Base-by-base conservation (phyloP, 2,888 invertebrate species). In the Adelphocoris suturalis region DNA sequence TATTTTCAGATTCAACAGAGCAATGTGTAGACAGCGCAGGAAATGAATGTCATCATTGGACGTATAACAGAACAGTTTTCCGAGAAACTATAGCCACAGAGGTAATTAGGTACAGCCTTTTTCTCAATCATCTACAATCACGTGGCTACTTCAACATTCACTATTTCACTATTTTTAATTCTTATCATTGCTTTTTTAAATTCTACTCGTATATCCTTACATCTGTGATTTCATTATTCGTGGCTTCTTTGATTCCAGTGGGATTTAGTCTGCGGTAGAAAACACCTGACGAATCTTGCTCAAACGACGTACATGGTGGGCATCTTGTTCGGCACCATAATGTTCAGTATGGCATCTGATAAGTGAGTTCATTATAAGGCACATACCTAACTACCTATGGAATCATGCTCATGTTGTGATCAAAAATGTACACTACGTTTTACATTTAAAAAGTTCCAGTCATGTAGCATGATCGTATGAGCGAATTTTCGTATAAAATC, bases 301-400 rank as follows among this genome's bases (percentile, higher is more conserved):
- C 97, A 97, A 93, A 96, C 96, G 9, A 94, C 96, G 88, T 96
- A 96, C 91, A 97, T 97, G 97, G 93, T 96, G 78, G 97, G 97
- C 7, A 96, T 97, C 90, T 94, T 97, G 90, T 94, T 96, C 84
- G 97, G 97, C 82, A 96, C 96, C 92, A 95, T 97, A 93, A 92
- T 95, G 86, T 97, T 97, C 93, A 97, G 97, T 90, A 95, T 95
- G 93, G 93, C 96, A 28, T 95, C 97, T n/a, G 97, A 97, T 94
- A 96, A 95, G 96, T 96, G 93, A 94, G 94, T 47, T 52, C 7
- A 7, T 7, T 7, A 37, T 4, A 37, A 37, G 37, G 37, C 37
- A 37, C 37, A 37, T 37, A n/a, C n/a, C n/a, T n/a, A 2, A 37
- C 7, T 37, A 37, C 37, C n/a, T n/a, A n/a, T n/a, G n/a, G 7